Evolutionary conservation across 1,140 invertebrate genomes (phyloP).

Genomic region (Littorina saxatilis): DNA sequence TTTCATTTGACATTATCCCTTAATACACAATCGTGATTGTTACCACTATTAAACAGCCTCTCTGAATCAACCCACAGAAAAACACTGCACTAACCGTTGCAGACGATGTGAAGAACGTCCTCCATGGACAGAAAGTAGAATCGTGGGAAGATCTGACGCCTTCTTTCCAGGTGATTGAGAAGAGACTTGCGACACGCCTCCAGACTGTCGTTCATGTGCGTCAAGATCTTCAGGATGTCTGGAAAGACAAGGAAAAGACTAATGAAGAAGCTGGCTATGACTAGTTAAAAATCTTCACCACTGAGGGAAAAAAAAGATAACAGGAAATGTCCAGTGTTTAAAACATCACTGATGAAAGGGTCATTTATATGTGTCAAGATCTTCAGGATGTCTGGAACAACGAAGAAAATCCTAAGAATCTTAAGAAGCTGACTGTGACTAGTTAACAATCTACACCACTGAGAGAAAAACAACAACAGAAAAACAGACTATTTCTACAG

Average conservation of each 20-base stretch:
- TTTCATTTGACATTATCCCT: too few relatives aligned
- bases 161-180: conserved; percentile 67
- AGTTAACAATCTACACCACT: background rate
- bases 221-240: conserved; percentile 73
- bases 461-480: background rate
- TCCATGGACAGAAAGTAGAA: conserved; percentile 75
- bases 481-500: too few relatives aligned
- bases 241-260: conserved; percentile 15
- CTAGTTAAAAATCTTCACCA: background rate
- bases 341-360: too few relatives aligned
- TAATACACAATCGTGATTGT: too few relatives aligned
- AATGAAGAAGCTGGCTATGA: background rate
- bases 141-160: conserved; percentile 71
- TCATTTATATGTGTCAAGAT: too few relatives aligned
- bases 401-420: conserved; percentile 61
- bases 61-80: too few relatives aligned
- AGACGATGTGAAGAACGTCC: conserved; percentile 73
- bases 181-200: conserved; percentile 68
- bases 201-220: conserved; percentile 69
- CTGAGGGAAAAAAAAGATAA: background rate
- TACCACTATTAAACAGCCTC: too few relatives aligned
- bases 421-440: conserved; percentile 68
- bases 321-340: too few relatives aligned
- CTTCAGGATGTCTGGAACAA: background rate
- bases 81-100: conserved; percentile 71